Conservation (phyloP, 35 echinoderm and acorn worm species). For the Stichopus chloronotus region DNA sequence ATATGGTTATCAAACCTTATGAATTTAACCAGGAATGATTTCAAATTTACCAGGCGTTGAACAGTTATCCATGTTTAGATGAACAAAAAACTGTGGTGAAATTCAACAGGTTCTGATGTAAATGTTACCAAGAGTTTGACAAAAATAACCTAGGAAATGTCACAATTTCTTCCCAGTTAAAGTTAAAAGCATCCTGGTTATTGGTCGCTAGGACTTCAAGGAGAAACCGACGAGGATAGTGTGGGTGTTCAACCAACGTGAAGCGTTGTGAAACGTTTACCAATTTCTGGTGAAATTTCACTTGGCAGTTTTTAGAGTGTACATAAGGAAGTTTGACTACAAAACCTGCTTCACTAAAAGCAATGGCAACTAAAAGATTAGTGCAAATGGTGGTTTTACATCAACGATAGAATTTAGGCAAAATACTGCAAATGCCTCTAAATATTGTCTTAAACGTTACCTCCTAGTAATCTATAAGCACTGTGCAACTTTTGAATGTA, state of each 20-base stretch:
- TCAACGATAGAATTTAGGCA: too few relatives aligned
- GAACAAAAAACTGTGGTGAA: not conserved
- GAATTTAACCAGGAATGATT: not conserved
- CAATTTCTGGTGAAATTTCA: too few relatives aligned
- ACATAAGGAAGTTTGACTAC: too few relatives aligned
- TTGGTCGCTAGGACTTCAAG: not conserved
- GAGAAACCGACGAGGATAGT: not conserved
- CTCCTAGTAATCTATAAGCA: too few relatives aligned
- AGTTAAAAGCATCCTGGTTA: not conserved
- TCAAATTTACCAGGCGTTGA: not conserved
- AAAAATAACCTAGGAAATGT: not conserved
- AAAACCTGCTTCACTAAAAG: too few relatives aligned
- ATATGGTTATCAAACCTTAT: not conserved
- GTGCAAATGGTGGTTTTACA: too few relatives aligned
- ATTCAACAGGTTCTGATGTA: not conserved
- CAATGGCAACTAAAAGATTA: too few relatives aligned
- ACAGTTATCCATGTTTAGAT: not conserved
- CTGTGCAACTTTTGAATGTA: too few relatives aligned
- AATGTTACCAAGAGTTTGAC: not conserved
- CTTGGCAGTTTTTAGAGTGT: too few relatives aligned
- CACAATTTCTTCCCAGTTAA: not conserved
- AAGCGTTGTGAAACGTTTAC: too few relatives aligned
- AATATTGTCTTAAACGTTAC: too few relatives aligned
- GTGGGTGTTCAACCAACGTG: not conserved
- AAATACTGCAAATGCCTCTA: too few relatives aligned